Conservation (phyloP, 2,888 invertebrate species). For the Drosophila siamana region DNA sequence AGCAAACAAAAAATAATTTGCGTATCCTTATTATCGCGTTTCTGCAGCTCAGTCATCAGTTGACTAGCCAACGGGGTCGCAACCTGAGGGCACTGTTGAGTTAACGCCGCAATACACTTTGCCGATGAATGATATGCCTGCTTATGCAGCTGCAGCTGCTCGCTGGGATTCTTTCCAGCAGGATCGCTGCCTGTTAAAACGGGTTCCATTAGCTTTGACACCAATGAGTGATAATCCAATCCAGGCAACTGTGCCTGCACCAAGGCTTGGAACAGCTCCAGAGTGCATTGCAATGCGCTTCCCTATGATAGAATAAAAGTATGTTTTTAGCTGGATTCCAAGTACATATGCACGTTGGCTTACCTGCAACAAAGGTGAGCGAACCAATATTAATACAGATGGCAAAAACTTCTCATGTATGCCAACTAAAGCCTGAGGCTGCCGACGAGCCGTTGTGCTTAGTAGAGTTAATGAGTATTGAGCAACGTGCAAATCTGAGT, state of each 20-base stretch:
- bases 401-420: slow-evolving; percentile 92
- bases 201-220: slow-evolving; percentile 91
- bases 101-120: slow-evolving; percentile 97
- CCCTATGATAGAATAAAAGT: slow-evolving; percentile 86
- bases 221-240: slow-evolving; percentile 92
- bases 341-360: slow-evolving; percentile 1
- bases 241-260: slow-evolving; percentile 93
- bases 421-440: slow-evolving; percentile 91
- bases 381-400: slow-evolving; percentile 93
- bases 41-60: slow-evolving; percentile 90
- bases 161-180: slow-evolving; percentile 83
- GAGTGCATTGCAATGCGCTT: slow-evolving; percentile 94
- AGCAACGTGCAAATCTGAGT: slow-evolving; percentile 98
- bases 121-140: slow-evolving; percentile 97
- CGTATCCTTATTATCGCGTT: slow-evolving; percentile 88
- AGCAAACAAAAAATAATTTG: slow-evolving; percentile 96
- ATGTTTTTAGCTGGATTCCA: background rate
- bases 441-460: slow-evolving; percentile 92
- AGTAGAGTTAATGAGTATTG: slow-evolving; percentile 94
- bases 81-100: slow-evolving; percentile 91
- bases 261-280: slow-evolving; percentile 96
- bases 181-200: slow-evolving; percentile 84
- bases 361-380: slow-evolving; percentile 92
- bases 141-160: slow-evolving; percentile 88
- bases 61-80: slow-evolving; percentile 89